These are phyloP conservation scores for Ophion slaviceki DNA, from an alignment of 2,888 invertebrate species.

Conservation along the genomic window DNA sequence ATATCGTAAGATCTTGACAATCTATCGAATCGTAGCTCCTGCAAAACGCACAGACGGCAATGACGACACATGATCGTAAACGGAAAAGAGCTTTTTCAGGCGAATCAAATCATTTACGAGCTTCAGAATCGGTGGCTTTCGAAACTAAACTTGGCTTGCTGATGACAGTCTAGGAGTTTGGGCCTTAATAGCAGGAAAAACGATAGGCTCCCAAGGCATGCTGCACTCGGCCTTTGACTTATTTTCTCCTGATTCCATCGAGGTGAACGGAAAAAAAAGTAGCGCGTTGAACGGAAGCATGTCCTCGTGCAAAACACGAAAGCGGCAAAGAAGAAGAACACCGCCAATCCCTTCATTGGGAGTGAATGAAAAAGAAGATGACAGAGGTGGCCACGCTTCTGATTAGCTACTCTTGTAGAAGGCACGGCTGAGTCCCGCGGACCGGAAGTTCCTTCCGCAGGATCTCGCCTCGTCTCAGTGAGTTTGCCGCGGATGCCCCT, in stretches of 20 bases:
- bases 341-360: conserved; percentile 36
- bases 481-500: conserved; percentile 30
- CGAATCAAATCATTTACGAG: conserved; percentile 17
- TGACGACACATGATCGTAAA: too few species aligned
- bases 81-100: neutral
- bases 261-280: conserved; percentile 28
- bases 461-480: conserved; percentile 48
- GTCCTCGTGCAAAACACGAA: conserved; percentile 14
- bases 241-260: neutral
- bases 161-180: conserved; percentile 7
- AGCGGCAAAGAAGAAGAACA: conserved; percentile 17
- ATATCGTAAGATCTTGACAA: too few species aligned
- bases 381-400: conserved; percentile 46
- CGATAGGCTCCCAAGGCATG: neutral
- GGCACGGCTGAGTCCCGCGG: conserved; percentile 33
- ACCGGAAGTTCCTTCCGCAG: conserved; percentile 48
- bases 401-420: conserved; percentile 48
- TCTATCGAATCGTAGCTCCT: neutral
- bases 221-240: neutral
- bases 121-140: neutral
- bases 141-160: conserved; percentile 17
- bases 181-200: neutral
- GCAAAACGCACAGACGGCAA: neutral
- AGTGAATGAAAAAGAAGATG: conserved; percentile 48
- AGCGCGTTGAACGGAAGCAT: conserved; percentile 38